phyloP scores from a whole-genome alignment of 2,113 vertebrate species.

The Sterrhoptilus dennistouni region DNA sequence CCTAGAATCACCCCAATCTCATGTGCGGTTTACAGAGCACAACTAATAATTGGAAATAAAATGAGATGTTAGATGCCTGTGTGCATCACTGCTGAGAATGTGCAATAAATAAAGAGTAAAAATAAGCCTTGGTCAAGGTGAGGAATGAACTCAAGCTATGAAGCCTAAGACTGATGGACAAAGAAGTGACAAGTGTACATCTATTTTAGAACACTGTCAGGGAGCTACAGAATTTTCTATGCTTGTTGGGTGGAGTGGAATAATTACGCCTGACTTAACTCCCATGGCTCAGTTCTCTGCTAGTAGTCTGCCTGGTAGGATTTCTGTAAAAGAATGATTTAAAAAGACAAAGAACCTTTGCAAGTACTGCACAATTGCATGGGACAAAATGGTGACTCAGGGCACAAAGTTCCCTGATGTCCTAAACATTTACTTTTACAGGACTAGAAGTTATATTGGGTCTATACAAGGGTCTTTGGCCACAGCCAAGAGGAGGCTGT shows the following conservation, averaged over 20 bases:
- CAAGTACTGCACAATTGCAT: neutral
- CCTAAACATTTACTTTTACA: neutral
- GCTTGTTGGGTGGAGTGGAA: constrained; percentile 13
- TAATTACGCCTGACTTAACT: constrained; percentile 14
- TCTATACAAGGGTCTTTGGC: neutral
- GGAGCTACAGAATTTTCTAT: constrained; percentile 6
- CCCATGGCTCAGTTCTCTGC: neutral
- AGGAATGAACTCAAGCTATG: neutral
- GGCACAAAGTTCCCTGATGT: neutral
- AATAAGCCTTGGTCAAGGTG: neutral
- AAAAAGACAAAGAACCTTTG: neutral
- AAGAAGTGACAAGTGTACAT: constrained; percentile 20
- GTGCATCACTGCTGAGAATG: neutral
- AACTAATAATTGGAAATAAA: neutral
- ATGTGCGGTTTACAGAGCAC: neutral
- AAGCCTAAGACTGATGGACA: neutral
- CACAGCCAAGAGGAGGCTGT: neutral
- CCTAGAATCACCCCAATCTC: neutral
- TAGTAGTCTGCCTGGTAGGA: neutral
- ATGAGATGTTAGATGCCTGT: neutral
- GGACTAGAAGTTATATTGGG: neutral
- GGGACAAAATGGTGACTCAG: neutral
- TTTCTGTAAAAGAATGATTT: neutral
- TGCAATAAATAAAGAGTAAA: neutral
- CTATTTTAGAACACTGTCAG: constrained; percentile 19